phyloP scores from a whole-genome alignment of 1,140 invertebrate genomes.

The Hylaeus volcanicus region DNA sequence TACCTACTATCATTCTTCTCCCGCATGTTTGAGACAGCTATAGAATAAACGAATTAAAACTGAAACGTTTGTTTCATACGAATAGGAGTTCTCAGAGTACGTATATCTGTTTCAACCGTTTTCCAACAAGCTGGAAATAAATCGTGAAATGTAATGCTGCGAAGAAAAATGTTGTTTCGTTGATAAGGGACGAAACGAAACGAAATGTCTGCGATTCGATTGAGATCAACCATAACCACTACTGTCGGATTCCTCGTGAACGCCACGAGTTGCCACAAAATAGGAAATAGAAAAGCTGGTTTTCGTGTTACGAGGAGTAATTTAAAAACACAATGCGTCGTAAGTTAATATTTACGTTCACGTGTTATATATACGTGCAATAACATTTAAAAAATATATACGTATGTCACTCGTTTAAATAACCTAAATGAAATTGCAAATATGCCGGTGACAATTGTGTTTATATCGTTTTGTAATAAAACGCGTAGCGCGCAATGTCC shows the following conservation, averaged over 20 bases:
- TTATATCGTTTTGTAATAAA: too few species aligned
- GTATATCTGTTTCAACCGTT: neutral
- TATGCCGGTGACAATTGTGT: neutral
- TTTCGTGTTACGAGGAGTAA: constrained; percentile 1
- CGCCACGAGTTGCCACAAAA: neutral
- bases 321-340: neutral
- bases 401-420: neutral
- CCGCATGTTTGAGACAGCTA: neutral
- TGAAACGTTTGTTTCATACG: neutral
- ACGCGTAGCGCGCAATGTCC: too few species aligned
- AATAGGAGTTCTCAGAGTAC: neutral
- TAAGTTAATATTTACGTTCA: constrained; percentile 20
- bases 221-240: neutral
- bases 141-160: neutral
- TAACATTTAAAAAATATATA: neutral
- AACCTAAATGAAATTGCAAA: neutral
- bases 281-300: constrained; percentile 2
- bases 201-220: constrained; percentile 9
- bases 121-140: neutral
- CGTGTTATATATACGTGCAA: neutral
- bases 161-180: neutral
- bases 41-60: constrained; percentile 4
- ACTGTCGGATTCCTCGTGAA: neutral
- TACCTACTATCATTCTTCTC: neutral
- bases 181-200: neutral